Evolutionary conservation across 1,140 invertebrate species (phyloP), one percentile per base, ranked within the genome.

Genomic region (Trichoplusia ni): DNA sequence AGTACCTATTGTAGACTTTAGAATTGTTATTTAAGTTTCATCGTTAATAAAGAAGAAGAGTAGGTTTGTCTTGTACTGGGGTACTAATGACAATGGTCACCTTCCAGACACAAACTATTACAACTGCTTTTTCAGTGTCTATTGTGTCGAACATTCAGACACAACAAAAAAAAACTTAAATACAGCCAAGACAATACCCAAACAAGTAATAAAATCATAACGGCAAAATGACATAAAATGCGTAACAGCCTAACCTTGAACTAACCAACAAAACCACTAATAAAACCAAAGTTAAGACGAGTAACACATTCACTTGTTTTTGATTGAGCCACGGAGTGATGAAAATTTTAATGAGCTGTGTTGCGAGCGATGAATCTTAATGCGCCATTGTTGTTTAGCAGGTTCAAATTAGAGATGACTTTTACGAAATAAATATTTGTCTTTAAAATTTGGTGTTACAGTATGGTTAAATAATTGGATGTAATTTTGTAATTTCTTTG

Each of bases 351-450:
- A 70, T 65, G 64, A 16, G 5, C 35, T 47, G 42, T 29, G 38
- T 67, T 67, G 49, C 35, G 23, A n/a, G 29, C 47, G 13, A 42
- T 47, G 31, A 38, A 49, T 66, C 46, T 61, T 67, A 67, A 62
- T 62, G 51, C 44, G n/a, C 60, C 51, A 67, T 67, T 67, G 64
- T 67, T 67, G 8, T 21, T 31, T 42, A 33, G 35, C 37, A 38
- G 18, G 37, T 27, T 49, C 40, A 67, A 61, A 67, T 67, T 62
- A 67, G 64, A 25, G 46, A 38, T 67, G 27, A 33, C 11, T 29
- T 60, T 67, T 61, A 56, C 58, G 60, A 67, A 62, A 67, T 53
- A 67, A 67, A 62, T 53, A 53, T 60, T 67, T 67, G 44, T 62
- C 27, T 58, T 31, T 33, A 29, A 16, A 31, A 31, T 29, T 7